Evolutionary conservation across 2,888 invertebrate genomes (phyloP), one percentile per base, ranked within the genome.

Genomic region (Hymenopus coronatus): DNA sequence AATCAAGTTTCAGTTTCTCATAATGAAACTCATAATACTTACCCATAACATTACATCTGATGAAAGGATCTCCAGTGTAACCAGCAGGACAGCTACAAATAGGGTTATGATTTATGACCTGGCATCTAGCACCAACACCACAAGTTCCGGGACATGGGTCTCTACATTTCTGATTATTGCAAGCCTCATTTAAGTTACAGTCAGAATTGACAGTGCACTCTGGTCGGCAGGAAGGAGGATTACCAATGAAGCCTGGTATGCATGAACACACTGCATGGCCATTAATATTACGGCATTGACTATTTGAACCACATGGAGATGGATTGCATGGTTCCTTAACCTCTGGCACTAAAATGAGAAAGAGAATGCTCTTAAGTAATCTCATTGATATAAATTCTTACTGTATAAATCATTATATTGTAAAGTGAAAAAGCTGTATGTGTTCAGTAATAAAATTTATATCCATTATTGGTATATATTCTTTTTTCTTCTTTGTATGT

Each of bases 51-150:
- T 88, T 91, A 88, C 93, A 93, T 87, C 91, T 91, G 81, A 92
- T 91, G 88, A 95, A 95, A 27, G 96, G 96, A 92, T 95, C 95
- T 91, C 96, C 96, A 85, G 94, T 95, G 91, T 94, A 95, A 89
- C 95, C 94, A 46, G 93, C 92, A 46, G 95, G 94, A 92, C 96
- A 96, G 90, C 94, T 94, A 91, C 96, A 96, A 91, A 95, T 94
- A 7, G 96, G 96, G 82, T 95, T 94, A 92, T 96, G 96, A 92
- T 96, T 96, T 89, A 95, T 94, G 20, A 96, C 96, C 89, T 94
- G 93, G 91, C 95, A 95, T 90, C 94, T 93, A 1, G 95, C 95
- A 91, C 95, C 94, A 28, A 94, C 91, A 27, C 95, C 95, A 91
- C 96, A 96, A 2, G 95, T 94, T 87, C 94, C 95, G 25, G 93